Conservation (phyloP, 2,888 invertebrate species). For the Agonopterix arenella region DNA sequence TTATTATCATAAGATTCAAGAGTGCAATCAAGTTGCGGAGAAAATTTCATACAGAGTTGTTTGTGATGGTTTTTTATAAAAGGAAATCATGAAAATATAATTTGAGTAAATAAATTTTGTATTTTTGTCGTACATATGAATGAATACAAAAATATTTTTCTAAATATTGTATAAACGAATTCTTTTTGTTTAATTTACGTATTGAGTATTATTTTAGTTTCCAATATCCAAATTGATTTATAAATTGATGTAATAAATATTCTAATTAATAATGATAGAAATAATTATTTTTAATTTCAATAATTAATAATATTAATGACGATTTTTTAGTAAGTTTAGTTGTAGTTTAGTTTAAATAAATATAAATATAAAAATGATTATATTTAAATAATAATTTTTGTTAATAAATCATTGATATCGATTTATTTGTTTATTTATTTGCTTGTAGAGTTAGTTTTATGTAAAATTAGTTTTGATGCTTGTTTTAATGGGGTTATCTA, state of each 20-base stretch:
- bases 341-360: conserved; percentile 10
- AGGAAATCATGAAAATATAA: too few species aligned
- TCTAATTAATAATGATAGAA: not conserved
- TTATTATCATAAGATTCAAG: not conserved
- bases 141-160: too few species aligned
- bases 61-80: too few species aligned
- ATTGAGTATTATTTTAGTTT: not conserved
- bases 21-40: too few species aligned
- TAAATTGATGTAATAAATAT: not conserved
- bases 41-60: too few species aligned
- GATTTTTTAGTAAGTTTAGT: conserved; percentile 3
- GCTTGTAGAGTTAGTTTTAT: too few species aligned
- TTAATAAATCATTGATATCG: conserved; percentile 39
- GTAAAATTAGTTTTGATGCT: too few species aligned
- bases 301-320: not conserved
- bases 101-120: too few species aligned
- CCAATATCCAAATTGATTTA: not conserved
- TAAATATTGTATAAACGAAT: too few species aligned
- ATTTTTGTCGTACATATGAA: too few species aligned
- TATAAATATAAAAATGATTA: conserved; percentile 11
- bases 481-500: too few species aligned
- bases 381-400: conserved; percentile 28
- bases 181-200: not conserved
- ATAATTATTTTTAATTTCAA: not conserved
- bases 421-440: not conserved